Conservation (phyloP, 2,888 invertebrate genomes). For the Tetragonisca angustula region DNA sequence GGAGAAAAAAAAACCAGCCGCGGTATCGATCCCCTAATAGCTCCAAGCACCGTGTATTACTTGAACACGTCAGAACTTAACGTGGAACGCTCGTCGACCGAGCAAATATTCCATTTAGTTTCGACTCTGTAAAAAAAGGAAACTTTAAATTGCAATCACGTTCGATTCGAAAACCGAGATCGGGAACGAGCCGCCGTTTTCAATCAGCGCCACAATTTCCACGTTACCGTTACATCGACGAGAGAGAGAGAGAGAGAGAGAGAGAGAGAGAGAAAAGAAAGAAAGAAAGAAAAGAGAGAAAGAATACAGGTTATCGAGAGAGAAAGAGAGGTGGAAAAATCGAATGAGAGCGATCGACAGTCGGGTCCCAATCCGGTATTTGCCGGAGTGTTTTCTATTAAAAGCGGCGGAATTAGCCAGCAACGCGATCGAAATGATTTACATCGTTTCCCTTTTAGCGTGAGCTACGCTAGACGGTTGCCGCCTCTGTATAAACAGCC, state of each 20-base stretch:
- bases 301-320: background rate
- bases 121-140: background rate
- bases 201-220: conserved; percentile 21
- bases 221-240: background rate
- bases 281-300: background rate
- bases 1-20: background rate
- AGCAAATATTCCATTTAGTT: background rate
- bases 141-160: conserved; percentile 4
- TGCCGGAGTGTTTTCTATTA: background rate
- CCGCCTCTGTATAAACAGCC: conserved; percentile 35
- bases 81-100: background rate
- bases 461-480: background rate
- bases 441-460: conserved; percentile 49
- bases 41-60: too few species aligned
- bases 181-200: conserved; percentile 2
- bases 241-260: background rate
- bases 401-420: conserved; percentile 14
- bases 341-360: background rate
- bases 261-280: too few species aligned
- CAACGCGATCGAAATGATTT: conserved; percentile 34
- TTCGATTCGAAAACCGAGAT: background rate
- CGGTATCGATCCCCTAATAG: background rate
- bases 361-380: background rate
- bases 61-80: background rate
- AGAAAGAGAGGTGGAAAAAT: background rate